phyloP scores from a whole-genome alignment of 2,113 vertebrate species.

The Microcebus tavaratra region DNA sequence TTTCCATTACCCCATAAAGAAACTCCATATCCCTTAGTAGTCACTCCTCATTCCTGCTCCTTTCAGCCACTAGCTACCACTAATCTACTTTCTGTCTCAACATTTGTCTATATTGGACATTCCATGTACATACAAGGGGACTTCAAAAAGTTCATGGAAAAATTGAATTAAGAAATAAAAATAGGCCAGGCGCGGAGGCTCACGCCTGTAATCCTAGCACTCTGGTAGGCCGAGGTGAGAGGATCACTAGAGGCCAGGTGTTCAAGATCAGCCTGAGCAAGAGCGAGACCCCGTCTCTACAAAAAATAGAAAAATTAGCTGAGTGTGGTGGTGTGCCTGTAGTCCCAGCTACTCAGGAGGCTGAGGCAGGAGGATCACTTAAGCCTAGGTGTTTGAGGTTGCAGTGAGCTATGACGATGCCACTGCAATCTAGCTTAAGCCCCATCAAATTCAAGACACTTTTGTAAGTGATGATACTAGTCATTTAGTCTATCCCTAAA shows the following conservation, averaged over 20 bases:
- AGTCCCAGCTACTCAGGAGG: too few species aligned
- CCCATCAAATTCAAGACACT: background rate
- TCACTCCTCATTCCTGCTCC: background rate
- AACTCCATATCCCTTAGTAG: background rate
- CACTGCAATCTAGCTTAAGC: background rate
- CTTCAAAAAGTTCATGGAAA: background rate
- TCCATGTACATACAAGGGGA: background rate
- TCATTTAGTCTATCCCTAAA: background rate
- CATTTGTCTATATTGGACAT: background rate
- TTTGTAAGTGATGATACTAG: background rate
- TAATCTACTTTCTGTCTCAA: slow-evolving; percentile 4
- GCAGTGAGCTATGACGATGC: too few species aligned
- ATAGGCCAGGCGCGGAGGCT: background rate
- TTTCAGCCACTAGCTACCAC: background rate
- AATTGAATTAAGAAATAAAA: background rate
- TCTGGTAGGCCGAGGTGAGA: too few species aligned
- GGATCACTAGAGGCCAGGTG: too few species aligned
- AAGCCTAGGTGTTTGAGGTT: too few species aligned
- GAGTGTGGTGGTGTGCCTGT: too few species aligned
- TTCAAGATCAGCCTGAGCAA: too few species aligned
- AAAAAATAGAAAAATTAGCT: too few species aligned
- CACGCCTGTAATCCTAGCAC: too few species aligned
- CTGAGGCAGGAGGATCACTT: too few species aligned
- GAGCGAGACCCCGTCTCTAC: too few species aligned
- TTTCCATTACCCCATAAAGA: background rate